Base-by-base conservation (phyloP, 92 coral and sea anemone genomes). In the Blastomussa wellsi region DNA sequence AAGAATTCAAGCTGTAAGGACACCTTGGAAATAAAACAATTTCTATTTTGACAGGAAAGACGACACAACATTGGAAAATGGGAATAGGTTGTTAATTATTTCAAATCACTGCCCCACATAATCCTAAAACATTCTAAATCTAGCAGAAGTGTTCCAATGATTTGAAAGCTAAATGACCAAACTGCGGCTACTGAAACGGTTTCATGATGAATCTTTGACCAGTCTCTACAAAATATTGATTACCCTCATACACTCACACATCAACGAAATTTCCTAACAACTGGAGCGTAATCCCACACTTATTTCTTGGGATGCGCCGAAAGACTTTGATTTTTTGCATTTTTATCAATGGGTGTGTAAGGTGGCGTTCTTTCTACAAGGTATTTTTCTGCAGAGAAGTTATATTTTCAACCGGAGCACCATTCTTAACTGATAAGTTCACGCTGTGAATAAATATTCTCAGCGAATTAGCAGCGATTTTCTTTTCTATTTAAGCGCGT, bases 391-490 rank as follows among this genome's bases (percentile, higher is more conserved):
- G 20, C 13, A 72, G 12, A 28, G 31, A 74, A 26, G 36, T 36
- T 74, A 16, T 49, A 37, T 72, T 83, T 72, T 42, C 29, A 31
- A 75, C 37, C 19, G 47, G 64, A n/a, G 73, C 29, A 47, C 39
- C 35, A 60, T 83, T 29, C 64, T 70, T 20, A 70, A 28, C 26
- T 60, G 80, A 73, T 28, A 15, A 52, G 67, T 44, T 48, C 87
- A 44, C 55, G 87, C 80, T 60, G 80, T 35, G 81, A 83, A 38
- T 9, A 62, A 59, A 83, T 74, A 47, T 44, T 75, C 41, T 20
- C 47, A 29, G 39, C 74, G 74, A 74, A 83, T 83, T 75, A 47
- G 55, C n/a, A 73, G 59, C 51, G 47, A 59, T 75, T 83, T 83
- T 74, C 51, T 17, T 59, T 39, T 33, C 59, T 59, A 83, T 83